phyloP scores from a whole-genome alignment of 2,888 invertebrate species.

The Augiades crinisus region DNA sequence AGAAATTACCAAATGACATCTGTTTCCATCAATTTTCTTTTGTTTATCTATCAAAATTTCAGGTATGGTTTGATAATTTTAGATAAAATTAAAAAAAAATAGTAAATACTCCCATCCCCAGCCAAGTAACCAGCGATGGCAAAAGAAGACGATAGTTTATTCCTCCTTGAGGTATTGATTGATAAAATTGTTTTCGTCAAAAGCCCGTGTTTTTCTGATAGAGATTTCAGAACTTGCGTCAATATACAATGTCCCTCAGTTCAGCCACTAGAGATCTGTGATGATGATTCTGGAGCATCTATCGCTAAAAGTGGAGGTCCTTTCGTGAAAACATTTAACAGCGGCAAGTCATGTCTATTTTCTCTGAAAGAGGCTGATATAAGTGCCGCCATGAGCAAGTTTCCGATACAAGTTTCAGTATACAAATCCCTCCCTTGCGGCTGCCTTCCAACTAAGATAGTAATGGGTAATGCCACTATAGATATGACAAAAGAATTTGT shows the following conservation, averaged over 20 bases:
- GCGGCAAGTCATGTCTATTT: constrained; percentile 86
- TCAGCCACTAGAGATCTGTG: constrained; percentile 82
- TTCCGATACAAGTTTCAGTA: constrained; percentile 80
- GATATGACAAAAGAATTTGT: constrained; percentile 83
- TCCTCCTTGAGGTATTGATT: constrained; percentile 84
- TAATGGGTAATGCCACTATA: constrained; percentile 81
- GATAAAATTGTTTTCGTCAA: constrained; percentile 71
- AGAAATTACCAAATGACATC: constrained; percentile 20
- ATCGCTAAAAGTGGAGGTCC: constrained; percentile 58
- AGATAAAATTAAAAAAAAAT: constrained; percentile 37
- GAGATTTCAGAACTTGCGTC: constrained; percentile 81
- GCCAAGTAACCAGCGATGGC: constrained; percentile 45
- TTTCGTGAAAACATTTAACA: constrained; percentile 77
- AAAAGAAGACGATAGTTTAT: constrained; percentile 80
- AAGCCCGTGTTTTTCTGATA: constrained; percentile 68
- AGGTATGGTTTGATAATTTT: constrained; percentile 33
- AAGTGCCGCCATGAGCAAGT: constrained; percentile 71
- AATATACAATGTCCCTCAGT: constrained; percentile 82
- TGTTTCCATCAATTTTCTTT: constrained; percentile 29
- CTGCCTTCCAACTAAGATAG: constrained; percentile 83
- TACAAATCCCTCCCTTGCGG: constrained; percentile 83
- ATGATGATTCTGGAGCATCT: constrained; percentile 77
- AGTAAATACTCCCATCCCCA: constrained; percentile 61
- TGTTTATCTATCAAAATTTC: constrained; percentile 38
- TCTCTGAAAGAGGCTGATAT: constrained; percentile 81